Evolutionary conservation across 2,888 invertebrate species (phyloP).

Genomic region (Ischnus inquisitorius): DNA sequence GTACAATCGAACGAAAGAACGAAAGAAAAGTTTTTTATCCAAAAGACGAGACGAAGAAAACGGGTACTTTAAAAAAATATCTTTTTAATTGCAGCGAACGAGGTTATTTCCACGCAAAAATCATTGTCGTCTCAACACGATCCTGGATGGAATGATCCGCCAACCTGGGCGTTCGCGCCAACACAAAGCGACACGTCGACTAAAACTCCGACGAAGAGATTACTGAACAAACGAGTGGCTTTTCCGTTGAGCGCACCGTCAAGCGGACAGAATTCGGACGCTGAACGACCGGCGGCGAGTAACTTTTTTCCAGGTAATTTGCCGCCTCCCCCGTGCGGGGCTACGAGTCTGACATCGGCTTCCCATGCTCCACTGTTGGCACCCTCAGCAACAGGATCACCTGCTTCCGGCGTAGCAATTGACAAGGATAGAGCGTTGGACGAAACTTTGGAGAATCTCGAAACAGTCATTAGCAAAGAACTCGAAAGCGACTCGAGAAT

Average conservation of each 20-base stretch:
- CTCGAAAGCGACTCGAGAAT: constrained; percentile 70
- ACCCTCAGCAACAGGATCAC: constrained; percentile 65
- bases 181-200: constrained; percentile 43
- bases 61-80: too few relatives aligned
- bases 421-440: constrained; percentile 75
- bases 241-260: constrained; percentile 79
- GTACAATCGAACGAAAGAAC: too few relatives aligned
- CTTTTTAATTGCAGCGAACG: too few relatives aligned
- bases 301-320: constrained; percentile 63
- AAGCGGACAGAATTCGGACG: constrained; percentile 33
- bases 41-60: too few relatives aligned
- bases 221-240: constrained; percentile 82
- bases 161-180: constrained; percentile 79
- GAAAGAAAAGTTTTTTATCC: too few relatives aligned
- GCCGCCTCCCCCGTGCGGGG: constrained; percentile 73
- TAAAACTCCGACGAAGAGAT: constrained; percentile 78
- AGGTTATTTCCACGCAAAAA: constrained; percentile 78
- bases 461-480: constrained; percentile 72
- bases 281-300: constrained; percentile 41
- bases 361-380: constrained; percentile 76
- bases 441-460: constrained; percentile 75
- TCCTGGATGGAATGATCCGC: constrained; percentile 84
- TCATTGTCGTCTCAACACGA: constrained; percentile 79
- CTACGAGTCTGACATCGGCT: constrained; percentile 73
- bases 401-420: constrained; percentile 54